A percentile compares a stretch with the other conserved stretches of the same genome.
phyloP scores from a whole-genome alignment of 2,113 vertebrate species.

The Dolichallabes microphthalmus region DNA sequence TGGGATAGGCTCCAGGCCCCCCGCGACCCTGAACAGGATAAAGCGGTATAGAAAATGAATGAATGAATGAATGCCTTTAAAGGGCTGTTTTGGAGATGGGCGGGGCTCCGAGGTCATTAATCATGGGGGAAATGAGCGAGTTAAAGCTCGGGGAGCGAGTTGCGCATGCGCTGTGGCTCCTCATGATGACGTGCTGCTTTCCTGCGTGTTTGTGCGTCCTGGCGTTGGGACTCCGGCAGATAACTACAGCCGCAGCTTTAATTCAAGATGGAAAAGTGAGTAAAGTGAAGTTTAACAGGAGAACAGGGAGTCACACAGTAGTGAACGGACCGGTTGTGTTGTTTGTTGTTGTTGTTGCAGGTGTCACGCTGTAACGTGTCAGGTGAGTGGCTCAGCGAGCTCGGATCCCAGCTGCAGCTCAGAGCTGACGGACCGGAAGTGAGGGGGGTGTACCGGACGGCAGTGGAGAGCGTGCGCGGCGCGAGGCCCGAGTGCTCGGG shows the following conservation, averaged over 20 bases:
- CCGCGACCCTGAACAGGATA: too few relatives aligned
- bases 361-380: conserved; percentile 39
- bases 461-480: conserved; percentile 41
- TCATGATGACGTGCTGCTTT: background rate
- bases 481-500: conserved; percentile 34
- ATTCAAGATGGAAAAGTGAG: background rate
- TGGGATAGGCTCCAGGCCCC: too few relatives aligned
- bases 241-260: background rate
- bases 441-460: conserved; percentile 37
- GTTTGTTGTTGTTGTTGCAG: background rate
- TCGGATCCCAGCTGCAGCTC: conserved; percentile 44
- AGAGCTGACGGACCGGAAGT: conserved; percentile 16
- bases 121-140: background rate
- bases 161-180: background rate
- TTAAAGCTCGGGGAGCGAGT: background rate
- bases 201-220: background rate
- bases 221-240: background rate
- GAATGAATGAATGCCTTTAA: too few relatives aligned
- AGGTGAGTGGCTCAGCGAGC: conserved; percentile 43
- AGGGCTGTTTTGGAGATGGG: background rate
- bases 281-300: too few relatives aligned
- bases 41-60: too few relatives aligned
- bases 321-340: background rate
- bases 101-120: conserved; percentile 12
- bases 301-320: too few relatives aligned